Evolutionary conservation across 2,888 invertebrate genomes (phyloP).

Genomic region (Bibio marci): DNA sequence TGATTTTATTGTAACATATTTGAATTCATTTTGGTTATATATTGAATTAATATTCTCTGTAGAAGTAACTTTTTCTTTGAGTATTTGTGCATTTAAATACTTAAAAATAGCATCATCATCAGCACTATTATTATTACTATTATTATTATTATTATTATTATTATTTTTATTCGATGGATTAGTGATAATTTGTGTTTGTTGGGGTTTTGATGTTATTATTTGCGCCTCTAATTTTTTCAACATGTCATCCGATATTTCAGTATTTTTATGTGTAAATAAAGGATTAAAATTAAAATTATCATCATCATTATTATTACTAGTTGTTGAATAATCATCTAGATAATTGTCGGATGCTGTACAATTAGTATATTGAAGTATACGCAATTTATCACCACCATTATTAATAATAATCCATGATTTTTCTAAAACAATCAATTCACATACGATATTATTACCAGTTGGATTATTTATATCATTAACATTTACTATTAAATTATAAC

Average conservation of each 20-base stretch:
- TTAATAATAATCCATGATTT: constrained; percentile 43
- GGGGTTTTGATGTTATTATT: constrained; percentile 13
- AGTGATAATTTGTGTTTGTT: constrained; percentile 3
- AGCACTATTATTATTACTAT: no score
- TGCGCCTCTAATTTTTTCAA: constrained; percentile 23
- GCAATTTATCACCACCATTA: constrained; percentile 37
- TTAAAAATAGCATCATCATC: no score
- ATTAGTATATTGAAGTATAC: constrained; percentile 44
- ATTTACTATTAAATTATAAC: constrained; percentile 24
- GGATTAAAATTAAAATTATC: constrained; percentile 22
- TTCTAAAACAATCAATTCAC: constrained; percentile 43
- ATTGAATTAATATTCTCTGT: no score
- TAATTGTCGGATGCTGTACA: constrained; percentile 31
- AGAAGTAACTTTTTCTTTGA: no score
- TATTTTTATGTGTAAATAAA: constrained; percentile 22
- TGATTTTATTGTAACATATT: no score
- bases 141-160: constrained; percentile 1
- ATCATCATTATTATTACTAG: background rate
- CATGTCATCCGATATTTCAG: constrained; percentile 20
- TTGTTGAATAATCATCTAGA: background rate
- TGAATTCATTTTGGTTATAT: no score
- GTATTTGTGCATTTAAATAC: no score
- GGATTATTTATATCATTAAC: constrained; percentile 18
- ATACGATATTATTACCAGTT: constrained; percentile 25
- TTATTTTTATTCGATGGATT: background rate